Base-by-base conservation (phyloP, 2,797 vertebrate species). In the Microchirus variegatus region DNA sequence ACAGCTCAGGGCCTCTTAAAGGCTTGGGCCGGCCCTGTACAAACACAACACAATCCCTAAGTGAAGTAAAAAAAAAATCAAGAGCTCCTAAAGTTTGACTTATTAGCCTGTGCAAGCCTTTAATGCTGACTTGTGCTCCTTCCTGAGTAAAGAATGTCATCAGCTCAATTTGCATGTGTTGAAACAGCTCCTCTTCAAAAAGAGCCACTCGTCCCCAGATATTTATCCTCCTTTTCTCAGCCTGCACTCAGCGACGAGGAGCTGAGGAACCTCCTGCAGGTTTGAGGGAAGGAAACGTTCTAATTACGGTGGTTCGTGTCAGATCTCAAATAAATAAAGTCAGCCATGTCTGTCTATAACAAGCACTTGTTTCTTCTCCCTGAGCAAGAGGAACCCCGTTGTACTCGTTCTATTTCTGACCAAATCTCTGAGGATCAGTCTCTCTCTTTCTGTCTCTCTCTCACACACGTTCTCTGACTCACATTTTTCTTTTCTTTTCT, bases 301-400 rank as follows among this genome's bases (percentile, higher is more conserved):
- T 85, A 87, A 89, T 90, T 88, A 87, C 59, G 75, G 59, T 50
- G 48, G 57, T 42, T 60, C 64, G 63, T 80, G 78, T 85, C 76
- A 84, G 82, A 87, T 78, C 73, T 75, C 62, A 57, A 40, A 64
- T 76, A 82, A 87, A 87, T 82, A 89, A 80, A 87, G 82, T 78
- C 72, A 67, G 74, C 65, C 71, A 63, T 17, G 60, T 72, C 59
- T 75, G 73, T 69, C 48, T 81, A 8, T 31, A 67, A 75, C 70
- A 53, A 55, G 60, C 46, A 15, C 56, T 74, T 51, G 50, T 80
- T 77, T 85, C 78, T 75, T 73, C 76, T 81, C 67, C 58, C 40
- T 38, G 75, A 72, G 67, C 63, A 35, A 42, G 64, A 80, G 61
- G 49, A 77, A 57, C 71, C 73, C 73, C 15, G 22, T 66, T 75